Evolutionary conservation across 2,888 invertebrate genomes (phyloP).

Genomic region (Platycheirus albimanus): DNA sequence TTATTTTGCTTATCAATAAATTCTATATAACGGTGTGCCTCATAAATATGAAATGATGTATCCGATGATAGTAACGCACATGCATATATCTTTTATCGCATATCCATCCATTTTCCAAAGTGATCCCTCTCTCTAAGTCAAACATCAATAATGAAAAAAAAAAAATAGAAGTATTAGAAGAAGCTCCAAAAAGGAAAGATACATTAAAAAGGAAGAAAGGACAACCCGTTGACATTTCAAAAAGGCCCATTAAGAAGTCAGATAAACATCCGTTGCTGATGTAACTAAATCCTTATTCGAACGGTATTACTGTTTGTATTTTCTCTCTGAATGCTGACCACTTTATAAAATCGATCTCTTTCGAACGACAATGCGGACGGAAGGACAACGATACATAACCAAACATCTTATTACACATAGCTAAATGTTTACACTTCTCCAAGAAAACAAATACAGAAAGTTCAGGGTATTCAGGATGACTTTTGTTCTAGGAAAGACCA

Average conservation of each 20-base stretch:
- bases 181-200: neutral
- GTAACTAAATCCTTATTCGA: slow-evolving; percentile 42
- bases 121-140: neutral
- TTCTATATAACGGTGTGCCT: slow-evolving; percentile 2
- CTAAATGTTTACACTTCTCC: slow-evolving; percentile 30
- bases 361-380: neutral
- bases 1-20: slow-evolving; percentile 28
- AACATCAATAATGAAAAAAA: slow-evolving; percentile 1
- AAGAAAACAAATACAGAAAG: slow-evolving; percentile 8
- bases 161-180: neutral
- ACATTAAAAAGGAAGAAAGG: slow-evolving; percentile 13
- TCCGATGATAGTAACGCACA: neutral
- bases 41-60: slow-evolving; percentile 19
- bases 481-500: neutral
- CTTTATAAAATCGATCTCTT: slow-evolving; percentile 47
- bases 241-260: neutral
- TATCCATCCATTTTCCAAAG: neutral
- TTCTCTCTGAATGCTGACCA: slow-evolving; percentile 22
- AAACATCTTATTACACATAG: neutral
- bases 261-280: slow-evolving; percentile 40
- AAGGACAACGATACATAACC: slow-evolving; percentile 20
- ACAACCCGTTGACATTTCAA: slow-evolving; percentile 9
- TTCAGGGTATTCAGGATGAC: neutral
- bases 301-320: slow-evolving; percentile 14
- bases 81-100: too few relatives aligned